These are phyloP conservation scores for Malurus melanocephalus DNA, from an alignment of 2,113 vertebrate species.

Conservation along the genomic window DNA sequence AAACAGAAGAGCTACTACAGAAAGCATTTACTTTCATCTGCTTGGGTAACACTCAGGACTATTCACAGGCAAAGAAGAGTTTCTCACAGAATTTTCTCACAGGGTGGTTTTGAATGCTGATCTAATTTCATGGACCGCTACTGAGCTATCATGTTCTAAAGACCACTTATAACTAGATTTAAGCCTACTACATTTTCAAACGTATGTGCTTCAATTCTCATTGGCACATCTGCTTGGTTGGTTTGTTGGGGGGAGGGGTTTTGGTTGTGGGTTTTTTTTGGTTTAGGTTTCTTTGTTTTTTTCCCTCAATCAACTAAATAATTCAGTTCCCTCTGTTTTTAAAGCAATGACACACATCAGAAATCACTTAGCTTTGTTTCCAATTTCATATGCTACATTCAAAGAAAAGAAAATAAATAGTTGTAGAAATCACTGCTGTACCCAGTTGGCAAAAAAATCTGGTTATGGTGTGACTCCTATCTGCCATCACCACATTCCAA, in stretches of 20 bases:
- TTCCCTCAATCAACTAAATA: accelerated
- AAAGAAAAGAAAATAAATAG: neutral
- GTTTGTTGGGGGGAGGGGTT: neutral
- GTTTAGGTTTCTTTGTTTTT: neutral
- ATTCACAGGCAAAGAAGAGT: neutral
- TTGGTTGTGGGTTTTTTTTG: neutral
- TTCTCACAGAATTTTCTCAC: neutral
- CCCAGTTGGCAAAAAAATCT: accelerated
- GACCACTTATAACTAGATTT: neutral
- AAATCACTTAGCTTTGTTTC: neutral
- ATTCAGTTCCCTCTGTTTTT: neutral
- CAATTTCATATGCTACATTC: neutral
- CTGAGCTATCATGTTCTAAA: neutral
- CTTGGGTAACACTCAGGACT: neutral
- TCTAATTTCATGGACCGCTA: neutral
- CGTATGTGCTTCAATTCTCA: neutral
- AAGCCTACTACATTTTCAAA: neutral
- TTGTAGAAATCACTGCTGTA: neutral
- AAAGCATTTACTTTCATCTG: neutral
- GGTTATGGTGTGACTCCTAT: neutral
- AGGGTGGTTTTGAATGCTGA: neutral
- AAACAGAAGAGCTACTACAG: neutral
- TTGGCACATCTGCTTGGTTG: neutral
- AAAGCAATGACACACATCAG: neutral
- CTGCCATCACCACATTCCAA: neutral